A percentile compares a stretch with the other conserved stretches of the same genome.
phyloP scores from a whole-genome alignment of 2,888 invertebrate genomes.

The Drosophila yooni region DNA sequence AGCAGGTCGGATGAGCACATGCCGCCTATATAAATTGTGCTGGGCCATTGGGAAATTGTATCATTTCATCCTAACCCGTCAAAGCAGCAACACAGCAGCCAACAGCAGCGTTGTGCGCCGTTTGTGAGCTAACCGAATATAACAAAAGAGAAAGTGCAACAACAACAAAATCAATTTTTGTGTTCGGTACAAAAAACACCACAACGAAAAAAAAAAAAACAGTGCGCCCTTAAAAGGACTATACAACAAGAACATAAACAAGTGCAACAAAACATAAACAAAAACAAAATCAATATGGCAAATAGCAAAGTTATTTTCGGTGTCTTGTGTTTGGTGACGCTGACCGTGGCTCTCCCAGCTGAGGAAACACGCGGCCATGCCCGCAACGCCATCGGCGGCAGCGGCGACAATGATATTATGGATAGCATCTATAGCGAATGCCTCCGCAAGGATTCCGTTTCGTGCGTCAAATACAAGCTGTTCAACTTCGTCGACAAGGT shows the following conservation, averaged over 20 bases:
- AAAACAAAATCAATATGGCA: constrained; percentile 82
- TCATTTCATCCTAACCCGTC: constrained; percentile 86
- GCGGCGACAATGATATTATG: constrained; percentile 90
- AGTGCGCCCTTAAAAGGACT: constrained; percentile 67
- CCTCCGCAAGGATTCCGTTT: constrained; percentile 92
- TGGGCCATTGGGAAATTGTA: constrained; percentile 85
- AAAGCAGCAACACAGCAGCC: constrained; percentile 84
- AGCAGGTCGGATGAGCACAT: constrained; percentile 76
- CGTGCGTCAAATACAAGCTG: constrained; percentile 94
- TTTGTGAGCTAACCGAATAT: constrained; percentile 52
- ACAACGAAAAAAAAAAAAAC: constrained; percentile 33
- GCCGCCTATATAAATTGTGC: constrained; percentile 85
- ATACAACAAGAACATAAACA: constrained; percentile 47
- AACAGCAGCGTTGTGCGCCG: constrained; percentile 70
- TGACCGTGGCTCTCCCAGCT: constrained; percentile 89
- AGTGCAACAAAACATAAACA: constrained; percentile 46
- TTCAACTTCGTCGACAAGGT: constrained; percentile 94
- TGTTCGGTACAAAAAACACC: constrained; percentile 51
- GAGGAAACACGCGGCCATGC: constrained; percentile 88
- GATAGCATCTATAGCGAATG: constrained; percentile 92
- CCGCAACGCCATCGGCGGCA: constrained; percentile 87
- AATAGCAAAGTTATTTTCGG: constrained; percentile 85
- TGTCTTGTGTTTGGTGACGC: constrained; percentile 87
- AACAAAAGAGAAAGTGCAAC: constrained; percentile 74
- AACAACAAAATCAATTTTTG: constrained; percentile 31